These are phyloP conservation scores for Caenorhabditis zanzibari DNA, from an alignment of 2,888 invertebrate species.

Conservation along the genomic window DNA sequence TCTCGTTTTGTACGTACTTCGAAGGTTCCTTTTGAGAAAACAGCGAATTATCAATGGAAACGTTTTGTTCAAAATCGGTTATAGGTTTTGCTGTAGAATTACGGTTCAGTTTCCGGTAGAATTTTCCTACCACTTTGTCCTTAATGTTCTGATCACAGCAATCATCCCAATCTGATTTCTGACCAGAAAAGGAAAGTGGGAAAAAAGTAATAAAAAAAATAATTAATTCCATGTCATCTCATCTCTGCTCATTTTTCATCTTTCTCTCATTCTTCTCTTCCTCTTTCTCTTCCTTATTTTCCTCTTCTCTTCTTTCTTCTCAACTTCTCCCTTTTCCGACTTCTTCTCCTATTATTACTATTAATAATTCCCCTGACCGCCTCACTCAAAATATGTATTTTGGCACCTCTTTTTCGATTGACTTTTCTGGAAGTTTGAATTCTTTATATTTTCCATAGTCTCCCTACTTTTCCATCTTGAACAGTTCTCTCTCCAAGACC, in stretches of 20 bases:
- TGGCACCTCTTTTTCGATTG: conserved; percentile 67
- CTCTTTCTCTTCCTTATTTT: conserved; percentile 40
- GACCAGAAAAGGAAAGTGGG: too few relatives aligned
- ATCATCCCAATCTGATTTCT: too few relatives aligned
- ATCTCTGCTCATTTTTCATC: not conserved
- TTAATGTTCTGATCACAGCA: too few relatives aligned
- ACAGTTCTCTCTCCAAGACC: conserved; percentile 67
- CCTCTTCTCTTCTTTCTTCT: conserved; percentile 35
- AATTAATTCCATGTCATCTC: conserved; percentile 1
- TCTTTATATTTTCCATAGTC: conserved; percentile 68
- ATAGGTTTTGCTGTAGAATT: too few relatives aligned
- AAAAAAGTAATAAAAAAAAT: not conserved
- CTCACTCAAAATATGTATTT: conserved; percentile 70
- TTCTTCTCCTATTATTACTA: conserved; percentile 58
- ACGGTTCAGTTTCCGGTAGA: too few relatives aligned
- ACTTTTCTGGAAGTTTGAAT: conserved; percentile 68
- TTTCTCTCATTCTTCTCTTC: conserved; percentile 26
- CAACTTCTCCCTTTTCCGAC: conserved; percentile 22
- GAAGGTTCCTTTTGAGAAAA: too few relatives aligned
- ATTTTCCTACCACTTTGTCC: too few relatives aligned
- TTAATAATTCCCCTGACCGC: conserved; percentile 70
- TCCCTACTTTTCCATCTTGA: conserved; percentile 59
- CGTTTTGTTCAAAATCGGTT: too few relatives aligned
- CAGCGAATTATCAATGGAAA: too few relatives aligned
- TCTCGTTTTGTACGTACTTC: too few relatives aligned